phyloP scores from a whole-genome alignment of 2,888 invertebrate species.

The Tiliacea citrago region DNA sequence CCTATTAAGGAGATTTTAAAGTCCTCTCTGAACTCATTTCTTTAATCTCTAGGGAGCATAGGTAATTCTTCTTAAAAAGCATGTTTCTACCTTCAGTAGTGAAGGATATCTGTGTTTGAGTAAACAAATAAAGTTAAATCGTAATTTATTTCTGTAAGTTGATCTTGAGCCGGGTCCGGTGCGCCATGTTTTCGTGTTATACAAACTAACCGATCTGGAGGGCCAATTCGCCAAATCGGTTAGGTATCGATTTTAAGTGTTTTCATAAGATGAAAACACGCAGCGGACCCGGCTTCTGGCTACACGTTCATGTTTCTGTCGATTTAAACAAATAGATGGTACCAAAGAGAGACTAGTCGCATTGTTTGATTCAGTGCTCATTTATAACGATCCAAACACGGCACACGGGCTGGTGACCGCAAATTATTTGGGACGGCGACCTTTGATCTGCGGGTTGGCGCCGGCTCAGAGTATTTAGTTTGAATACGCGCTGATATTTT shows the following conservation, averaged over 20 bases:
- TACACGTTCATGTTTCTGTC: not conserved
- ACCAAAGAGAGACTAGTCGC: not conserved
- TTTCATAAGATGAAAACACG: too few species aligned
- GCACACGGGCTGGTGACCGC: not conserved
- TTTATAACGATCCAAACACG: not conserved
- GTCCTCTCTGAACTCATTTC: too few species aligned
- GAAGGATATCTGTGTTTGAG: not conserved
- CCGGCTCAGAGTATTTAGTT: slow-evolving; percentile 17
- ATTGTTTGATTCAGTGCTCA: not conserved
- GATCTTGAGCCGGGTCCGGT: too few species aligned
- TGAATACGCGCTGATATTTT: slow-evolving; percentile 26
- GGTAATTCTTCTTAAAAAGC: not conserved
- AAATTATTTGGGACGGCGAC: slow-evolving; percentile 11
- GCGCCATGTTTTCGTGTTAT: too few species aligned
- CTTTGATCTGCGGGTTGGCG: slow-evolving; percentile 11
- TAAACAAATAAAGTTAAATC: not conserved
- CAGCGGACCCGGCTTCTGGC: too few species aligned
- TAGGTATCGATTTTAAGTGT: too few species aligned
- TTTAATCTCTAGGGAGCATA: not conserved
- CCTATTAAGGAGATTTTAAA: not conserved
- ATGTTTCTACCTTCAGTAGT: not conserved
- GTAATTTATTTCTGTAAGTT: not conserved
- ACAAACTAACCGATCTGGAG: too few species aligned
- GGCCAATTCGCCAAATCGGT: too few species aligned
- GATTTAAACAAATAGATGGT: not conserved